These are phyloP conservation scores for Limenitis camilla DNA, from an alignment of 2,888 invertebrate genomes.

Conservation along the genomic window DNA sequence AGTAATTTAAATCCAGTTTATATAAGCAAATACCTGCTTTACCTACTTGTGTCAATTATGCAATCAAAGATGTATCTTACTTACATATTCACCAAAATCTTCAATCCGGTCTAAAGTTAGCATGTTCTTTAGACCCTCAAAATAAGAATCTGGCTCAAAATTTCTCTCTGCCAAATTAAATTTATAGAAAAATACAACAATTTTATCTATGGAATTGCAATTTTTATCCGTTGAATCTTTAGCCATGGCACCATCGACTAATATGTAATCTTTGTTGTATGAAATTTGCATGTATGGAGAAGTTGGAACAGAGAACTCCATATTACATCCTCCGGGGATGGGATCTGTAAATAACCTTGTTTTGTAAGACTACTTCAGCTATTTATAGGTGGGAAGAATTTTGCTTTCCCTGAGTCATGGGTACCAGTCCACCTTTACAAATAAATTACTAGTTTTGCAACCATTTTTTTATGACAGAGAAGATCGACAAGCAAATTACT, in stretches of 20 bases:
- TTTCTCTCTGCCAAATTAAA: slow-evolving; percentile 76
- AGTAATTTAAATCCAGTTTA: not conserved
- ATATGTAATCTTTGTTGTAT: slow-evolving; percentile 52
- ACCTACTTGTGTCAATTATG: not conserved
- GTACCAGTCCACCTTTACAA: too few species aligned
- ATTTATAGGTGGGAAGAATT: too few species aligned
- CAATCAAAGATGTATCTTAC: slow-evolving; percentile 19
- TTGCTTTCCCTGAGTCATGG: too few species aligned
- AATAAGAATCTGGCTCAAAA: slow-evolving; percentile 71
- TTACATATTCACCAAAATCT: slow-evolving; percentile 71
- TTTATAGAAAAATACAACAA: slow-evolving; percentile 73
- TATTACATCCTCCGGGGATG: slow-evolving; percentile 85
- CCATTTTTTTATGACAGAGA: too few species aligned
- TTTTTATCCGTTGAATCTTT: slow-evolving; percentile 43
- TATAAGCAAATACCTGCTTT: too few species aligned
- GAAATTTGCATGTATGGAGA: slow-evolving; percentile 74
- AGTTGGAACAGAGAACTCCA: slow-evolving; percentile 76
- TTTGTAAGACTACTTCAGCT: not conserved
- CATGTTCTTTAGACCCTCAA: slow-evolving; percentile 76
- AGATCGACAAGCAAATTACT: too few species aligned
- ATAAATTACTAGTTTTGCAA: too few species aligned
- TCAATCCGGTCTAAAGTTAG: slow-evolving; percentile 71
- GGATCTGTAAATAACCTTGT: slow-evolving; percentile 72
- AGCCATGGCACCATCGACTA: slow-evolving; percentile 72
- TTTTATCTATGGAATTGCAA: slow-evolving; percentile 31